Conservation (phyloP, 2,797 vertebrate genomes). For the Antennarius maculatus region DNA sequence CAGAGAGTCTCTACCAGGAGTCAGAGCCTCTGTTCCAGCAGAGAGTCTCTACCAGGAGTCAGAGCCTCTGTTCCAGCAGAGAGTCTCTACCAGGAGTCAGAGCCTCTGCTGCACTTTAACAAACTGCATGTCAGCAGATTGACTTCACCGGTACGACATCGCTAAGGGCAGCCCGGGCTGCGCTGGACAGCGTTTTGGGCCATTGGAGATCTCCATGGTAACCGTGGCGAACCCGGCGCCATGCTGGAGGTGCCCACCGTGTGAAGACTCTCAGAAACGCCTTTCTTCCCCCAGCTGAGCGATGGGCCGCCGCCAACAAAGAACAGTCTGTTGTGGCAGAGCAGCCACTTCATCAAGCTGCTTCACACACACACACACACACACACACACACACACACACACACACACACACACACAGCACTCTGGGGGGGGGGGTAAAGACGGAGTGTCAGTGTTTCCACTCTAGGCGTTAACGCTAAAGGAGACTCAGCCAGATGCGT, state of each 20-base stretch:
- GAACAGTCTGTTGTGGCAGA: slow-evolving; percentile 69
- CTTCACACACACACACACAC: slow-evolving; percentile 65
- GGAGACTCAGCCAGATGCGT: slow-evolving; percentile 41
- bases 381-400: too few relatives aligned
- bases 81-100: not conserved
- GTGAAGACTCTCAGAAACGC: slow-evolving; percentile 66
- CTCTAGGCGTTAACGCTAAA: slow-evolving; percentile 48
- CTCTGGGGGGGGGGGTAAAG: slow-evolving; percentile 17
- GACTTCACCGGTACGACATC: slow-evolving; percentile 29
- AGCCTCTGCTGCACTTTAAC: not conserved
- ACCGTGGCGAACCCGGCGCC: slow-evolving; percentile 52
- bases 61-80: slow-evolving; percentile 1
- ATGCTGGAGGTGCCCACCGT: slow-evolving; percentile 49
- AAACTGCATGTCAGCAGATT: slow-evolving; percentile 7
- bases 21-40: not conserved
- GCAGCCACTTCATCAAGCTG: slow-evolving; percentile 72
- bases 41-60: not conserved
- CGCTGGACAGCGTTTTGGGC: slow-evolving; percentile 37
- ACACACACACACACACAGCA: slow-evolving; percentile 55
- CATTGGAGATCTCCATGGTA: slow-evolving; percentile 43
- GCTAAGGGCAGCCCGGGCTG: slow-evolving; percentile 33
- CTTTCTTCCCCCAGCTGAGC: slow-evolving; percentile 69
- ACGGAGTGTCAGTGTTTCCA: slow-evolving; percentile 64
- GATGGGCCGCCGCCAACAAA: slow-evolving; percentile 73
- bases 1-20: too few relatives aligned